Base-by-base conservation (phyloP, 2,113 vertebrate species). In the Gracilinanus agilis region DNA sequence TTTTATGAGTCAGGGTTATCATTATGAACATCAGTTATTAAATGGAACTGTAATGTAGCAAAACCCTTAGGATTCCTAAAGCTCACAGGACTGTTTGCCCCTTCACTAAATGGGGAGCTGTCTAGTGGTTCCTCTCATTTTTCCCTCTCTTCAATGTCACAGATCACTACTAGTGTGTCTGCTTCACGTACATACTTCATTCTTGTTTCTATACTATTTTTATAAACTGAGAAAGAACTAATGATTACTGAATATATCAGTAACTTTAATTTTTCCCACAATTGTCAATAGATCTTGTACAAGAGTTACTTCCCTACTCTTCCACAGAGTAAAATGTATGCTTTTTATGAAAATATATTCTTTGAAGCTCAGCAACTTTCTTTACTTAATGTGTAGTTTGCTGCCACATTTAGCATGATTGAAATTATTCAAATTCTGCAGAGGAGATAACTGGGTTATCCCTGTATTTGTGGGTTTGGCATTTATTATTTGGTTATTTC, bases 401-500 rank as follows among this genome's bases (percentile, higher is more conserved):
- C 61, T n/a, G 29, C 61, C 19, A n/a, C n/a, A 16, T 75, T 34
- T 75, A 75, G 34, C 61, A 75, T n/a, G 13, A 19, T 16, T 75
- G 61, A 75, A 75, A 75, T n/a, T 75, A 6, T 25, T 34, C 13
- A 75, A 75, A 75, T 75, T n/a, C 34, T 75, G 61, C 61, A 19
- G 7, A 75, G 0, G 19, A 75, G 58, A 75, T n/a, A 19, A 75
- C 3, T 34, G 19, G 5, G 23, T 1, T 24, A 7, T 67, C 34
- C 29, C 61, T 75, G 19, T 75, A n/a, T 75, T 75, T 75, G 34
- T 75, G 61, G 61, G 34, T 75, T 75, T 13, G 19, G 34, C 6
- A 67, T 67, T 90, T 92, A 95, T 93, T 94, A 97, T 95, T 88
- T 91, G 91, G 19, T 93, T 93, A 91, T 92, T 91, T 92, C 13